Evolutionary conservation across 2,113 vertebrate genomes (phyloP).

Genomic region (Cathartes aura): DNA sequence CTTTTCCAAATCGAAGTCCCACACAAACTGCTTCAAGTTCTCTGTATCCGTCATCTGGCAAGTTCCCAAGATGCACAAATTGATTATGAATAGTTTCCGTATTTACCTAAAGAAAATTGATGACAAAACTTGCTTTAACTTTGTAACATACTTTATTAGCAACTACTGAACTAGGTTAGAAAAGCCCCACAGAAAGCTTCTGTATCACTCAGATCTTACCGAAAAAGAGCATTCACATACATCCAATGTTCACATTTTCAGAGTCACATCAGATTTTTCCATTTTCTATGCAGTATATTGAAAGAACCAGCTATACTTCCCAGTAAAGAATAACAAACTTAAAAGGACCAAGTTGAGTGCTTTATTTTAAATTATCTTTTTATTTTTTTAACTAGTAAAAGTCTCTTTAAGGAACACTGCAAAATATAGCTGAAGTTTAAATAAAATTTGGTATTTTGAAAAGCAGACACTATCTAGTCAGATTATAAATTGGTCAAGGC

Average conservation of each 20-base stretch:
- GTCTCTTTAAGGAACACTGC: neutral
- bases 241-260: neutral
- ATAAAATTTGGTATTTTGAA: neutral
- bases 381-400: neutral
- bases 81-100: conserved; percentile 34
- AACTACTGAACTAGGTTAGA: neutral
- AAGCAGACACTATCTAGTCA: neutral
- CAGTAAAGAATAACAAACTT: neutral
- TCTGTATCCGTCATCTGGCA: conserved; percentile 73
- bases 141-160: neutral
- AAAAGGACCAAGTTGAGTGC: neutral
- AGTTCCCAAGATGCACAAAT: conserved; percentile 76
- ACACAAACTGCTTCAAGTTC: conserved; percentile 76
- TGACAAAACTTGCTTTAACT: neutral
- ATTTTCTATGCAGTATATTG: too few species aligned
- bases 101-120: conserved; percentile 9
- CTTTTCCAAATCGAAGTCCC: conserved; percentile 79
- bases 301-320: neutral
- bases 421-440: neutral
- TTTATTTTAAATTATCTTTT: neutral
- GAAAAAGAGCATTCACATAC: neutral
- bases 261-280: neutral
- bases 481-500: neutral
- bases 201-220: fast-evolving
- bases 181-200: neutral